A percentile compares a stretch with the other conserved stretches of the same genome.
phyloP scores from a whole-genome alignment of 2,797 vertebrate species.

The Pseudomugil tenellus region DNA sequence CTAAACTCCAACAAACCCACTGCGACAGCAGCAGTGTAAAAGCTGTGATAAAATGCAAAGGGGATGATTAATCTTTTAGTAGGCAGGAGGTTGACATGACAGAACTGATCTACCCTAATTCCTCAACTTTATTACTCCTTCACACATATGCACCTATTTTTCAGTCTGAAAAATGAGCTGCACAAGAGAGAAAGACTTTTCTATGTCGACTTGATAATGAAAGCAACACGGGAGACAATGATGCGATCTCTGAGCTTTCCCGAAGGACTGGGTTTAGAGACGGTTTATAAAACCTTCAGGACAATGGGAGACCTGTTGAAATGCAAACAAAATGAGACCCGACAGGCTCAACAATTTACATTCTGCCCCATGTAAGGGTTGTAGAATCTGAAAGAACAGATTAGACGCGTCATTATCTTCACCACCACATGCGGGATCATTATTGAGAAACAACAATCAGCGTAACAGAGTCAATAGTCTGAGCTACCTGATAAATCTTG shows the following conservation, averaged over 20 bases:
- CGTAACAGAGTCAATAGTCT: constrained; percentile 26
- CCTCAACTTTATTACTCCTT: constrained; percentile 33
- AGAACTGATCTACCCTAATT: constrained; percentile 24
- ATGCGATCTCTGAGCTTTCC: constrained; percentile 17
- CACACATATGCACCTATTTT: not conserved
- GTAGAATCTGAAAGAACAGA: constrained; percentile 35
- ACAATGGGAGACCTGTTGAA: constrained; percentile 59
- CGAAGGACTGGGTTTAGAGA: constrained; percentile 12
- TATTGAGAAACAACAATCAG: constrained; percentile 20
- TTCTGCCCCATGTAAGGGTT: constrained; percentile 17
- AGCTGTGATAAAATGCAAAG: constrained; percentile 34
- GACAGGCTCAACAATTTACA: constrained; percentile 48
- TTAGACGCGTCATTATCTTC: constrained; percentile 20
- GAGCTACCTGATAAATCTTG: constrained; percentile 17
- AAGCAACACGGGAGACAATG: constrained; percentile 19
- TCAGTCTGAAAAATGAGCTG: not conserved
- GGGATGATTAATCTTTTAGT: constrained; percentile 21
- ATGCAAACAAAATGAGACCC: constrained; percentile 46
- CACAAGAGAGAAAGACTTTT: not conserved
- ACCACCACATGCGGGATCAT: constrained; percentile 19
- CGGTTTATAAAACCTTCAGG: constrained; percentile 62
- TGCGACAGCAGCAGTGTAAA: constrained; percentile 21
- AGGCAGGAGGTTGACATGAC: constrained; percentile 24
- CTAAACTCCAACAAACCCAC: constrained; percentile 17
- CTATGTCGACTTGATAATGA: constrained; percentile 11